These are phyloP conservation scores for Lamellibrachia luymesi DNA, from an alignment of 1,140 invertebrate species.

Conservation along the genomic window DNA sequence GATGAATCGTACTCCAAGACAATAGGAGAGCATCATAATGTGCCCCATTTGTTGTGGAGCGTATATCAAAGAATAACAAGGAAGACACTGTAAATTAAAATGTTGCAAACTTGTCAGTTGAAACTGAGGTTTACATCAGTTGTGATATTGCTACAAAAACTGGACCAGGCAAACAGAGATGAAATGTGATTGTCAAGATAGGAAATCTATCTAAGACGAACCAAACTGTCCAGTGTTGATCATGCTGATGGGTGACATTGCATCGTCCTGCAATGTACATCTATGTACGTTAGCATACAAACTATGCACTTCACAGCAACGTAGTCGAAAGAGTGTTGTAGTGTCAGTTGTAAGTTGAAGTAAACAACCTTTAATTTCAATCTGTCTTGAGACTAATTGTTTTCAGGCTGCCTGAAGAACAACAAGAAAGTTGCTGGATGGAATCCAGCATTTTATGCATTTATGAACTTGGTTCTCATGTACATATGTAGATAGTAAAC, in stretches of 20 bases:
- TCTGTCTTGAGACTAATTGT: background rate
- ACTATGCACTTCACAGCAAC: background rate
- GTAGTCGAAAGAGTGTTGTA: background rate
- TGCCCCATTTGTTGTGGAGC: background rate
- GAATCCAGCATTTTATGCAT: background rate
- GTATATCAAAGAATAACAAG: background rate
- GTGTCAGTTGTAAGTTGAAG: background rate
- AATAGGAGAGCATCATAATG: background rate
- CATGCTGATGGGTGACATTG: background rate
- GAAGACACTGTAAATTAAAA: background rate
- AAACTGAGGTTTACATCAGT: background rate
- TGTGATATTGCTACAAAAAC: slow-evolving; percentile 1
- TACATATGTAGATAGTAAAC: background rate
- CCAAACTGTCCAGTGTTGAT: background rate
- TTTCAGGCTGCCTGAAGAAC: background rate
- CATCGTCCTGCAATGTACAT: background rate
- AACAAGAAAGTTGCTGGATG: background rate
- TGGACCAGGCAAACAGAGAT: background rate
- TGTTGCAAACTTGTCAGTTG: background rate
- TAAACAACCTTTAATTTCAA: too few species aligned
- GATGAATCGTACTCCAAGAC: background rate
- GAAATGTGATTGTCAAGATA: background rate
- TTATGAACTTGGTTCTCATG: background rate
- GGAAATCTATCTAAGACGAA: background rate
- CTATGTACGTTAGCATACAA: background rate